Evolutionary conservation across 2,888 invertebrate species (phyloP).

Genomic region (Sesia bembeciformis): DNA sequence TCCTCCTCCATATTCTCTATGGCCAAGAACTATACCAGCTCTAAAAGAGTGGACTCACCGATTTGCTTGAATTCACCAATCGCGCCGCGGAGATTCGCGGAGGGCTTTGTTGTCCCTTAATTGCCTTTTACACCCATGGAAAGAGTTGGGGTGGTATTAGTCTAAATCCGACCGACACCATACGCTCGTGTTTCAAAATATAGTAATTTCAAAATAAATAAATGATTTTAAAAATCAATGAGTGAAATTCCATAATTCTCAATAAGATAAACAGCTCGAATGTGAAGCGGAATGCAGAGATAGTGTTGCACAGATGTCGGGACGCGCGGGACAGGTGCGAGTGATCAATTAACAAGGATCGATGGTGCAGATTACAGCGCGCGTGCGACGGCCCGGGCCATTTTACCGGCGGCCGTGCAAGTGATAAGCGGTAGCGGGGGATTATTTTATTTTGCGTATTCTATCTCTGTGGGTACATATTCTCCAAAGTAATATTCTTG

Average conservation of each 20-base stretch:
- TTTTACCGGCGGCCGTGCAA: constrained; percentile 3
- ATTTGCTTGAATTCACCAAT: too few relatives aligned
- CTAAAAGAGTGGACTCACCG: too few relatives aligned
- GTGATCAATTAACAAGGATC: constrained; percentile 61
- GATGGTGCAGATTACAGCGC: constrained; percentile 47
- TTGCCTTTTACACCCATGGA: too few relatives aligned
- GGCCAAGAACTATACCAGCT: too few relatives aligned
- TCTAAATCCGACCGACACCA: too few relatives aligned
- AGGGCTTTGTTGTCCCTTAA: too few relatives aligned
- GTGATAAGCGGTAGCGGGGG: not conserved
- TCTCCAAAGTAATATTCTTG: too few relatives aligned
- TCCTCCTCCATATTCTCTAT: too few relatives aligned
- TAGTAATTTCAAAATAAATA: not conserved
- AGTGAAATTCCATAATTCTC: constrained; percentile 3
- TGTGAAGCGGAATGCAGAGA: constrained; percentile 20
- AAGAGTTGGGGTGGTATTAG: too few relatives aligned
- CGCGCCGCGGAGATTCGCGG: too few relatives aligned
- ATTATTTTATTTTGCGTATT: too few relatives aligned
- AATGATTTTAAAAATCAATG: constrained; percentile 6
- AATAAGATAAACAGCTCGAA: constrained; percentile 6
- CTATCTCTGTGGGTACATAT: too few relatives aligned
- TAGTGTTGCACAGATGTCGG: constrained; percentile 21
- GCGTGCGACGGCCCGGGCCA: constrained; percentile 31
- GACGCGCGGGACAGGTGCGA: constrained; percentile 40
- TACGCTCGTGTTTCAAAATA: not conserved